phyloP scores from a whole-genome alignment of 2,888 invertebrate species.

The Drosophila longiperda region DNA sequence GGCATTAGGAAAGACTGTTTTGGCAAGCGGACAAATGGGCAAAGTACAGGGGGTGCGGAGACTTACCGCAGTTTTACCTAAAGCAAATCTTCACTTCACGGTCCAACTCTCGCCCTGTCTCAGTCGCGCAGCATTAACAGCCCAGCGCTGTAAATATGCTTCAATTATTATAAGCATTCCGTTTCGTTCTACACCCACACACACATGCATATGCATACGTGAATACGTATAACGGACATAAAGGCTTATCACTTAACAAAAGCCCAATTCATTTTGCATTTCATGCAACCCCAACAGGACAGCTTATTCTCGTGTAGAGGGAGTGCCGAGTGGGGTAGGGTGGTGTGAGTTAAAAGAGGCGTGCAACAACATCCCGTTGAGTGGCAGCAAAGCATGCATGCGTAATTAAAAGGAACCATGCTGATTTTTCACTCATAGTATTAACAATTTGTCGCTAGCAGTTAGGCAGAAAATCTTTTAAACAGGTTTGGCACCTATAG shows the following conservation, averaged over 20 bases:
- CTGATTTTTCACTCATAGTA: conserved; percentile 37
- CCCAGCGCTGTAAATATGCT: conserved; percentile 68
- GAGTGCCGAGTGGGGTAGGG: neutral
- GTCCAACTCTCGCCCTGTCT: neutral
- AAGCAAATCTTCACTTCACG: neutral
- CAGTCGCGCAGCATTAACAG: neutral
- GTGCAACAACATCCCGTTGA: conserved; percentile 15
- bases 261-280: conserved; percentile 24
- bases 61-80: conserved; percentile 1
- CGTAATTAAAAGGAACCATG: conserved; percentile 72
- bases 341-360: neutral
- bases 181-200: conserved; percentile 16
- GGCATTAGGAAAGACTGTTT: neutral
- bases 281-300: conserved; percentile 21
- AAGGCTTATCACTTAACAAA: conserved; percentile 37
- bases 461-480: neutral
- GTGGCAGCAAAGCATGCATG: conserved; percentile 49
- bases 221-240: conserved; percentile 4
- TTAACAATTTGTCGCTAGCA: neutral
- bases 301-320: conserved; percentile 9
- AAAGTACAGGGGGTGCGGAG: no score
- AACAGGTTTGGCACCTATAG: neutral
- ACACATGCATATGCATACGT: conserved; percentile 32
- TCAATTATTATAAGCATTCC: conserved; percentile 74
- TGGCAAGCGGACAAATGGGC: neutral